Evolutionary conservation across 2,113 vertebrate genomes (phyloP).

Genomic region (Corydoras sp.): DNA sequence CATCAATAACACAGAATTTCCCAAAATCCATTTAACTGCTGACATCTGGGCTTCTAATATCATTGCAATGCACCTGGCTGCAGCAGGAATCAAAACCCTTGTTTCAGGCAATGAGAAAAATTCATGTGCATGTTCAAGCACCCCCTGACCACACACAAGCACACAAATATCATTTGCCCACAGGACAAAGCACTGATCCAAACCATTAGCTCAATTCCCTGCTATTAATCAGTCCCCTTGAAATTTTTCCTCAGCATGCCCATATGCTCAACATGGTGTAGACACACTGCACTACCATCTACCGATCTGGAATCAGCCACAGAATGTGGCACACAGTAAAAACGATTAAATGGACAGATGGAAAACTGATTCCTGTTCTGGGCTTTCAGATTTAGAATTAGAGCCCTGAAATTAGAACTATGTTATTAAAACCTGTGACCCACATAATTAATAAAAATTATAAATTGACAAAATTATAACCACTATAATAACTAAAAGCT

Average conservation of each 20-base stretch:
- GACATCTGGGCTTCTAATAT: constrained; percentile 38
- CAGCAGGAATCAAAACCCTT: constrained; percentile 33
- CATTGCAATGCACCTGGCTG: constrained; percentile 40
- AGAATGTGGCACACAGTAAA: neutral
- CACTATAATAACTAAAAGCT: too few species aligned
- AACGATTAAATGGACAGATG: neutral
- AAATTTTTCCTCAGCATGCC: constrained; percentile 9
- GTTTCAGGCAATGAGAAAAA: constrained; percentile 32
- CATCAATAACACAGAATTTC: neutral
- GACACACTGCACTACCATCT: constrained; percentile 4
- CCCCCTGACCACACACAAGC: neutral
- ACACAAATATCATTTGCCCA: constrained; percentile 11
- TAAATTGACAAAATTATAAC: too few species aligned
- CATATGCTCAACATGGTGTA: neutral
- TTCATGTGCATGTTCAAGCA: neutral
- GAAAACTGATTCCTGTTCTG: constrained; percentile 3
- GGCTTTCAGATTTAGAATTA: neutral
- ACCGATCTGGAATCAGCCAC: constrained; percentile 25
- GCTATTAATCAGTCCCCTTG: constrained; percentile 27
- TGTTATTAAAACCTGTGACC: neutral
- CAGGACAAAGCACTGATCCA: constrained; percentile 23
- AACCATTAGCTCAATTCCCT: constrained; percentile 18
- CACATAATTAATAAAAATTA: neutral
- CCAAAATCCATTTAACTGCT: constrained; percentile 31
- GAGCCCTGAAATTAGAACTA: neutral